Conservation (phyloP, 2,113 vertebrate genomes). For the Scalopus aquaticus region DNA sequence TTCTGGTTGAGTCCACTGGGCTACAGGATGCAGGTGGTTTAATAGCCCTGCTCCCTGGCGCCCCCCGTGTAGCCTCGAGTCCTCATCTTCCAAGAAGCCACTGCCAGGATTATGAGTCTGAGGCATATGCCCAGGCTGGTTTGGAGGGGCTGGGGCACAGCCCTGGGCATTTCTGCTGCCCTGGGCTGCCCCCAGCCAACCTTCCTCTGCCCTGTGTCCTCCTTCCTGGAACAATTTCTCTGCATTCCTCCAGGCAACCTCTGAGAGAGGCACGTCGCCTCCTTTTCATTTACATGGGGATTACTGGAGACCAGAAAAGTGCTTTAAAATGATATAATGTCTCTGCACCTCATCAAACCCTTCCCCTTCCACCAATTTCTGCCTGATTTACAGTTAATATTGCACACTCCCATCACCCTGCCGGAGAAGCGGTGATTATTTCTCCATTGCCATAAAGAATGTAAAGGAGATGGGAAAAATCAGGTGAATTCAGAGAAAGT, state of each 20-base stretch:
- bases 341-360: slow-evolving; percentile 85
- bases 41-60: neutral
- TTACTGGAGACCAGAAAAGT: slow-evolving; percentile 85
- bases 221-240: slow-evolving; percentile 58
- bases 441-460: slow-evolving; percentile 85
- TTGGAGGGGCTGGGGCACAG: neutral
- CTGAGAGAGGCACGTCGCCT: slow-evolving; percentile 61
- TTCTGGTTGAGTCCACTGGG: no score
- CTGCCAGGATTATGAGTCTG: neutral
- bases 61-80: neutral
- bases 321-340: slow-evolving; percentile 86
- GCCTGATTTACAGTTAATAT: slow-evolving; percentile 86
- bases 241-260: slow-evolving; percentile 62
- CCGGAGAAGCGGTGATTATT: slow-evolving; percentile 83
- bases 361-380: slow-evolving; percentile 84
- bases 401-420: slow-evolving; percentile 83
- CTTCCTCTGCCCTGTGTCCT: neutral
- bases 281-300: slow-evolving; percentile 86
- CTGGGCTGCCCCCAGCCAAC: neutral
- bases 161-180: neutral
- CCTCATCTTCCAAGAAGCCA: slow-evolving; percentile 22
- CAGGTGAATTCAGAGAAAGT: slow-evolving; percentile 85
- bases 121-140: neutral
- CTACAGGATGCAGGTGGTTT: neutral
- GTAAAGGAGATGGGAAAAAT: slow-evolving; percentile 85